Conservation (phyloP, 2,797 vertebrate genomes). For the Hyperoplus immaculatus region DNA sequence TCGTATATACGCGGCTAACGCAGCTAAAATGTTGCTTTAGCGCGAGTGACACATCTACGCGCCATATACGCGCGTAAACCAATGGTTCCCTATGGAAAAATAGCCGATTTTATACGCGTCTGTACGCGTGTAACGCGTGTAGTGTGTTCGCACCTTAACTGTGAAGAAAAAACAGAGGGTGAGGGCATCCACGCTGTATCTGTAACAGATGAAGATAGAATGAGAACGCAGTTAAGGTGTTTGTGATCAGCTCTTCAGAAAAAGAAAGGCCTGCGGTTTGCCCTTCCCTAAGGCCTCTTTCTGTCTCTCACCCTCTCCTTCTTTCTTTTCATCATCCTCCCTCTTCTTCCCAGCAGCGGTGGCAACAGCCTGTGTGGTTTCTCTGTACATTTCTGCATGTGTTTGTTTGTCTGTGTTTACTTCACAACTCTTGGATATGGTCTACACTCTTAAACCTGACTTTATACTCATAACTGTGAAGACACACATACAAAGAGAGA, state of each 20-base stretch:
- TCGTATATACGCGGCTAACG: too few species aligned
- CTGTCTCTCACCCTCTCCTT: constrained; percentile 35
- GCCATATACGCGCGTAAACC: too few species aligned
- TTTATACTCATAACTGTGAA: constrained; percentile 44
- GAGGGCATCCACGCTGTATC: constrained; percentile 14
- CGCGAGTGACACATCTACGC: too few species aligned
- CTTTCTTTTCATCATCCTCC: constrained; percentile 36
- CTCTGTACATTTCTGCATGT: constrained; percentile 45
- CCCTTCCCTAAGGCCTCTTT: constrained; percentile 55
- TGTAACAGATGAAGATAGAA: constrained; percentile 59
- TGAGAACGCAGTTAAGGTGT: constrained; percentile 36
- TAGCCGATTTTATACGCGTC: too few species aligned
- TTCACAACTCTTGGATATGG: constrained; percentile 70
- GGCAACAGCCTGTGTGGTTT: constrained; percentile 46
- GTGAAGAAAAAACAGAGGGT: constrained; percentile 36
- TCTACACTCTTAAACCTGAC: constrained; percentile 59
- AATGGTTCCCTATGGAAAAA: too few species aligned
- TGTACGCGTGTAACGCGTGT: too few species aligned
- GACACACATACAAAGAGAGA: constrained; percentile 5
- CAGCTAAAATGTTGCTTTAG: too few species aligned
- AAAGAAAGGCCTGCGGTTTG: constrained; percentile 63
- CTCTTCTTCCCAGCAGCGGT: constrained; percentile 37
- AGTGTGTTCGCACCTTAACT: neutral
- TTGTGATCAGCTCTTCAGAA: constrained; percentile 50
- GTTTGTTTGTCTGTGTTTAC: constrained; percentile 76